Percentiles rank a stretch among this genome's conserved stretches.
Conservation (phyloP, 2,888 invertebrate species). For the Lochmaea crataegi region DNA sequence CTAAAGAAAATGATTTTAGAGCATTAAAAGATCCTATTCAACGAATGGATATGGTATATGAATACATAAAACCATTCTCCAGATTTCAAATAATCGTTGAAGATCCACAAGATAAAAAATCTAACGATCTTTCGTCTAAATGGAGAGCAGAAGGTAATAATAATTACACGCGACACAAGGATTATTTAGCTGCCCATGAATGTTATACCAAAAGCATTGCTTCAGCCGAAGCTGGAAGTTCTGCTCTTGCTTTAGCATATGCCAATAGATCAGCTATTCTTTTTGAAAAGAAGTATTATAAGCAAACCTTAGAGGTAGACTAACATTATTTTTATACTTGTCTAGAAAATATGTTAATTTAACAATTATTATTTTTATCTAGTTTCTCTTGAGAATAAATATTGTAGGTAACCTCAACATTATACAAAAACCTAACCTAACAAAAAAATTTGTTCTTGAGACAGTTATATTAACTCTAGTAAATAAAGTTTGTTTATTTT, state of each 20-base stretch:
- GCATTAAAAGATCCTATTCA: slow-evolving; percentile 1
- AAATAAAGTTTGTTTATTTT: too few species aligned
- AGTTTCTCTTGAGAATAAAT: too few species aligned
- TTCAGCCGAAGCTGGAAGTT: background rate
- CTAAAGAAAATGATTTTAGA: slow-evolving; percentile 17
- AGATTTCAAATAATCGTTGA: slow-evolving; percentile 8
- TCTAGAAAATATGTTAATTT: too few species aligned
- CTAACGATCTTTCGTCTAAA: slow-evolving; percentile 8
- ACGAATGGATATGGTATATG: slow-evolving; percentile 26
- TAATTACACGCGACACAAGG: background rate
- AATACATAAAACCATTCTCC: slow-evolving; percentile 6
- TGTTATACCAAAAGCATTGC: slow-evolving; percentile 4
- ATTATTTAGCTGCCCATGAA: background rate
- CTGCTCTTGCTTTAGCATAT: background rate
- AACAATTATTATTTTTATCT: too few species aligned
- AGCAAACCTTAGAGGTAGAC: slow-evolving; percentile 71
- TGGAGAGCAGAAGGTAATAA: slow-evolving; percentile 30
- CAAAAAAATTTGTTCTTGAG: too few species aligned
- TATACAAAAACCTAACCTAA: too few species aligned
- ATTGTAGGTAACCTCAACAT: too few species aligned
- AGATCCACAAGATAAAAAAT: slow-evolving; percentile 19
- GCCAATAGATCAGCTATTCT: slow-evolving; percentile 74
- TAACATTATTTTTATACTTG: too few species aligned
- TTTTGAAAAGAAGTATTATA: slow-evolving; percentile 71
- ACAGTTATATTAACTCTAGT: too few species aligned